These are phyloP conservation scores for Nesogale talazaci DNA, from an alignment of 2,113 vertebrate species.

Conservation along the genomic window DNA sequence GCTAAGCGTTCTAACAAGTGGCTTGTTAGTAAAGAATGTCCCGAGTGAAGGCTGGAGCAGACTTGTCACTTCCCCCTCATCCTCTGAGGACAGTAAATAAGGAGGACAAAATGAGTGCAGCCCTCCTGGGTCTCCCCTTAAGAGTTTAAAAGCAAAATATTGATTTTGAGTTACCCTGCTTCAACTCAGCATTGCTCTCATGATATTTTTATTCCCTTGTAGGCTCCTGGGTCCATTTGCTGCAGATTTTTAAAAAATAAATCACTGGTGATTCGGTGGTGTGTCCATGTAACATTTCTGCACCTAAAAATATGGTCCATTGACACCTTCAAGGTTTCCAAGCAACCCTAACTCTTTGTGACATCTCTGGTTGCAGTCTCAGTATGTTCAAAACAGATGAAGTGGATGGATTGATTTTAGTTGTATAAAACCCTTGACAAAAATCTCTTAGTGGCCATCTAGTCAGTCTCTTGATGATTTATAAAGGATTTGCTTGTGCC, in stretches of 20 bases:
- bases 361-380: slow-evolving; percentile 86
- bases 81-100: slow-evolving; percentile 89
- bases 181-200: slow-evolving; percentile 90
- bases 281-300: slow-evolving; percentile 87
- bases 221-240: slow-evolving; percentile 89
- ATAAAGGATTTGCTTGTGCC: slow-evolving; percentile 81
- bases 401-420: slow-evolving; percentile 90
- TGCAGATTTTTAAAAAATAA: slow-evolving; percentile 82
- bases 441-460: slow-evolving; percentile 85
- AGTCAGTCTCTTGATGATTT: slow-evolving; percentile 87
- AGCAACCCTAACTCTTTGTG: slow-evolving; percentile 91
- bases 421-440: slow-evolving; percentile 85
- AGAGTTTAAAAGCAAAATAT: slow-evolving; percentile 96
- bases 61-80: slow-evolving; percentile 87
- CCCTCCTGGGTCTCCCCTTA: slow-evolving; percentile 90
- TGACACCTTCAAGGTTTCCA: slow-evolving; percentile 89
- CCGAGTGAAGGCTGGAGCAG: slow-evolving; percentile 79
- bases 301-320: slow-evolving; percentile 90
- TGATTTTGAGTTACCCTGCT: slow-evolving; percentile 93
- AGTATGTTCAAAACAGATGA: slow-evolving; percentile 85
- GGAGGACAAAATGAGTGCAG: slow-evolving; percentile 90
- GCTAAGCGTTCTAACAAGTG: slow-evolving; percentile 87
- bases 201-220: slow-evolving; percentile 90
- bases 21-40: slow-evolving; percentile 86
- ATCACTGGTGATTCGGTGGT: slow-evolving; percentile 87